These are phyloP conservation scores for Stichopus chloronotus DNA, from an alignment of 35 echinoderm and acorn worm species.

Conservation along the genomic window DNA sequence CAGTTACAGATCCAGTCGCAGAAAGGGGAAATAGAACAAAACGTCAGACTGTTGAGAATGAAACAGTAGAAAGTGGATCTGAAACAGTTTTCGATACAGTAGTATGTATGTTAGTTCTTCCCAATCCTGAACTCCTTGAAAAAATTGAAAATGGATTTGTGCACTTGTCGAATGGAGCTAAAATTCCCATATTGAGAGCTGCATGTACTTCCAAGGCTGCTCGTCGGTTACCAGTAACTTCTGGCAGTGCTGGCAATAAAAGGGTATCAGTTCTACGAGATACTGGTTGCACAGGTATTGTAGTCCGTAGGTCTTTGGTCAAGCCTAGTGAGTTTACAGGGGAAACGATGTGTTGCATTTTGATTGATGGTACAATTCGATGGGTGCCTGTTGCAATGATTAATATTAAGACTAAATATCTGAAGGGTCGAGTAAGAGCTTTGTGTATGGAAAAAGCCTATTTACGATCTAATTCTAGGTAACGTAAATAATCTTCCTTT, in stretches of 20 bases:
- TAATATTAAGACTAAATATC: not conserved
- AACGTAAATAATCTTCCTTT: not conserved
- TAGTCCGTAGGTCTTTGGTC: not conserved
- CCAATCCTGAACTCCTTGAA: not conserved
- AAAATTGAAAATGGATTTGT: not conserved
- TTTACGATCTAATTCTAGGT: not conserved
- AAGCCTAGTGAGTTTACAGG: not conserved
- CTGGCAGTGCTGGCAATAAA: not conserved
- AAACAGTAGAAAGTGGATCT: not conserved
- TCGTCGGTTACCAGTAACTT: not conserved
- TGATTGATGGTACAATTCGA: not conserved
- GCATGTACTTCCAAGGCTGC: not conserved
- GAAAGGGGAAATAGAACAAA: not conserved
- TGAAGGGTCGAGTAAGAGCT: not conserved
- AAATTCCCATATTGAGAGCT: not conserved
- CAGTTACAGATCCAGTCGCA: not conserved
- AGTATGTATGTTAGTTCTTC: not conserved
- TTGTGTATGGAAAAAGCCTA: not conserved
- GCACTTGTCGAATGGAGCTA: not conserved
- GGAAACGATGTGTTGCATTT: not conserved
- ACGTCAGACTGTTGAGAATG: too few species aligned
- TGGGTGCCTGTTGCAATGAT: not conserved
- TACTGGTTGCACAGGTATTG: conserved; percentile 18
- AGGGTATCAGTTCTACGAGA: not conserved
- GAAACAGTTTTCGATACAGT: not conserved